Base-by-base conservation (phyloP, 1,140 invertebrate genomes). In the Rhyzopertha dominica region DNA sequence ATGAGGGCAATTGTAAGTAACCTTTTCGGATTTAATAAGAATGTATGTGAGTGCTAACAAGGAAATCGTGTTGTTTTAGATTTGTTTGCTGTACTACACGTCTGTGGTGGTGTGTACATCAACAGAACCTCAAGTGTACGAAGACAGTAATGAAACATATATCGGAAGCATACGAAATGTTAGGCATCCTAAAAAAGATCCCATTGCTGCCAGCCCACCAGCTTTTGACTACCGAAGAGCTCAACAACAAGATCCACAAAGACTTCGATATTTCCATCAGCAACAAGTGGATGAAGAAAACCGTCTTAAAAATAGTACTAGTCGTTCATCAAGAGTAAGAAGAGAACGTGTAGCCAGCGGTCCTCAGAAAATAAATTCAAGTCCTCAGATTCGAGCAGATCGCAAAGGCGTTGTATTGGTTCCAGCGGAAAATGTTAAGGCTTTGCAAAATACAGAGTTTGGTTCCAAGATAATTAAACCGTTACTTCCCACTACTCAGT, bases 101-200 rank as follows among this genome's bases (percentile, higher is more conserved):
- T n/a, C n/a, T n/a, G n/a, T n/a, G n/a, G n/a, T n/a, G n/a, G n/a
- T n/a, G n/a, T n/a, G n/a, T n/a, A n/a, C n/a, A n/a, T n/a, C n/a
- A n/a, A n/a, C n/a, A n/a, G 30, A 31, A 14, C 57, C 53, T 10
- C 36, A 55, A 47, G 59, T 62, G 9, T 38, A 58, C 18, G 59
- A 59, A 53, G 31, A 50, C 7, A 24, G 22, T 10, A 17, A 24
- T 16, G 26, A 29, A 13, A 1, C 23, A 2, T 30, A 32, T 9
- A 19, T 10, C 12, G 19, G 46, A 45, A 38, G 32, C 12, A 8
- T 38, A 20, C 34, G 55, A 51, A 42, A 18, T 19, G 29, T 36
- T 18, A 43, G 51, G 34, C 35, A 54, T 18, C 18, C 41, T 17
- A 48, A 20, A 26, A 12, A 16, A 37, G 22, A 5, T 23, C 48